Conservation (phyloP, 1,140 invertebrate species). For the Drosophila asahinai region DNA sequence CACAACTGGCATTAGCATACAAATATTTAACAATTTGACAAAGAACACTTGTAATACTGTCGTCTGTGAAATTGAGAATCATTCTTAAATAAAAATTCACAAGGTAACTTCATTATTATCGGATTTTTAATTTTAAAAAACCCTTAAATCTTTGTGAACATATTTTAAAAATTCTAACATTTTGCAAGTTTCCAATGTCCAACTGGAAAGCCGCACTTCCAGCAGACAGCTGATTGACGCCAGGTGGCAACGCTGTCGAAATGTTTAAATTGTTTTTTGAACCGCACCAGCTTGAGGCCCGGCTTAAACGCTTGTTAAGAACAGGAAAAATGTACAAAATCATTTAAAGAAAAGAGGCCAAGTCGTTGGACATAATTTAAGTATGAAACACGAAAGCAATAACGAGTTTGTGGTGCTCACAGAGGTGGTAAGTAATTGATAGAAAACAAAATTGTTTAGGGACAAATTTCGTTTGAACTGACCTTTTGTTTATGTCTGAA, state of each 20-base stretch:
- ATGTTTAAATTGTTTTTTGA: constrained; percentile 48
- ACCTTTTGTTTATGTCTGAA: background rate
- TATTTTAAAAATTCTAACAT: background rate
- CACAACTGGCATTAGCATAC: background rate
- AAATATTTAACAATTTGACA: constrained; percentile 10
- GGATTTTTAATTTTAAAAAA: background rate
- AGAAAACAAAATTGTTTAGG: background rate
- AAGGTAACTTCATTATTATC: background rate
- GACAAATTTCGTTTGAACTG: no score
- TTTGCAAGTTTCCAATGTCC: background rate
- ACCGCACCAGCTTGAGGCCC: constrained; percentile 14
- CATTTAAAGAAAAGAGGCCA: constrained; percentile 8
- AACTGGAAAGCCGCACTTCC: background rate
- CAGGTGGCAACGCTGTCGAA: constrained; percentile 14
- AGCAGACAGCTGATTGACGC: constrained; percentile 7
- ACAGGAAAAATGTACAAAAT: constrained; percentile 20
- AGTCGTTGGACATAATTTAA: background rate
- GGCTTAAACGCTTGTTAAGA: background rate
- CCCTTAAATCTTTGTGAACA: background rate
- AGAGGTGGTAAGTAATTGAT: constrained; percentile 57
- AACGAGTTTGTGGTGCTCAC: constrained; percentile 65
- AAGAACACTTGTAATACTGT: constrained; percentile 26
- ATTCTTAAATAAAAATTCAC: constrained; percentile 17
- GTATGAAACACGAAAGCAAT: constrained; percentile 38
- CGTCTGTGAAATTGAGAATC: constrained; percentile 32